phyloP scores from a whole-genome alignment of 2,797 vertebrate species.

The Prionace glauca region DNA sequence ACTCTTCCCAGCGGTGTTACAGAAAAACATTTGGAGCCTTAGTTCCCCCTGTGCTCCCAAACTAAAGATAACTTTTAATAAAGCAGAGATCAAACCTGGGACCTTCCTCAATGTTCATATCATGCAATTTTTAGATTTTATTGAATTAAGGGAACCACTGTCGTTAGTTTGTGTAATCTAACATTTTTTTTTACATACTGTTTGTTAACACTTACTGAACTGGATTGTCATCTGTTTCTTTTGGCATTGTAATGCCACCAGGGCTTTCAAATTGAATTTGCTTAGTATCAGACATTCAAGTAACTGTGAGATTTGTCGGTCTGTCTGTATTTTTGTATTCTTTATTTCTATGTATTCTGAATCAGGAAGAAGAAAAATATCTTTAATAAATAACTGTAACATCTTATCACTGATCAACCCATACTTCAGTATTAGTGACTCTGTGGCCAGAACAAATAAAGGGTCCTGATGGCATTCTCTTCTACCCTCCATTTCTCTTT shows the following conservation, averaged over 20 bases:
- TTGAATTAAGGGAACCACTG: background rate
- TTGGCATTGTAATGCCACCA: background rate
- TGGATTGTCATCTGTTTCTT: background rate
- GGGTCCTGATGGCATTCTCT: background rate
- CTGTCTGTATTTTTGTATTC: background rate
- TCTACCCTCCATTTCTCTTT: background rate
- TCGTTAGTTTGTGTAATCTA: background rate
- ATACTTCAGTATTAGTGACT: background rate
- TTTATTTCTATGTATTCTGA: background rate
- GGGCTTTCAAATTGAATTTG: background rate
- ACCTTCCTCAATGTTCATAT: background rate
- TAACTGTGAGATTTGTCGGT: background rate
- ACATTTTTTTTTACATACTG: background rate
- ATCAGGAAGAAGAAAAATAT: background rate
- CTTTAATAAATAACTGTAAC: background rate
- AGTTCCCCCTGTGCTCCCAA: background rate
- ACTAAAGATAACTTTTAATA: background rate
- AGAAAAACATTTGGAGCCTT: background rate
- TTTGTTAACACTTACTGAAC: background rate
- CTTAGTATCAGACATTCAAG: background rate
- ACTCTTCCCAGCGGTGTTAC: background rate
- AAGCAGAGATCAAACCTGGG: background rate
- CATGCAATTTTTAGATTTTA: background rate
- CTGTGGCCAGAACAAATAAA: background rate
- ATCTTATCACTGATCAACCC: background rate